A percentile compares a stretch with the other conserved stretches of the same genome.
These are phyloP conservation scores for Nibea albiflora DNA, from an alignment of 2,113 vertebrate species.

Conservation along the genomic window DNA sequence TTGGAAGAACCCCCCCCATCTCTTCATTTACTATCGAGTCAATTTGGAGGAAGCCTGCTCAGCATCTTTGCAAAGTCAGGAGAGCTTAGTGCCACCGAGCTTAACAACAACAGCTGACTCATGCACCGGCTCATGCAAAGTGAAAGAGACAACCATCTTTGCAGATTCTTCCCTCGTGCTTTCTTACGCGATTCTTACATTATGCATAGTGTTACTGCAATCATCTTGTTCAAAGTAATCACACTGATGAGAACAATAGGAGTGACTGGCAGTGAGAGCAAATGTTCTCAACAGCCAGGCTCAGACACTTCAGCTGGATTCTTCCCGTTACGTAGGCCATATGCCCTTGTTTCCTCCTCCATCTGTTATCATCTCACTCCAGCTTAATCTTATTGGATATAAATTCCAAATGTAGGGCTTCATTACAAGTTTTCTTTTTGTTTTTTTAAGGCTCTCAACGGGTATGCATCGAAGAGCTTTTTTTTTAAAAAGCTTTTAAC, in stretches of 20 bases:
- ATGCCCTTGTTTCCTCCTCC: conserved; percentile 31
- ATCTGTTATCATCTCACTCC: conserved; percentile 21
- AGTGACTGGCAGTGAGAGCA: conserved; percentile 18
- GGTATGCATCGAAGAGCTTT: background rate
- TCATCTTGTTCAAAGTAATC: conserved; percentile 45
- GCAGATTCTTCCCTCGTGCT: conserved; percentile 11
- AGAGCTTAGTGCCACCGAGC: conserved; percentile 31
- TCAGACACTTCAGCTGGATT: conserved; percentile 7
- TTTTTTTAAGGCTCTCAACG: background rate
- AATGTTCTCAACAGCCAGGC: conserved; percentile 30
- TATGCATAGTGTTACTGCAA: conserved; percentile 27
- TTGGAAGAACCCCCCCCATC: background rate
- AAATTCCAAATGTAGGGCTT: conserved; percentile 15
- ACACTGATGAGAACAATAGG: conserved; percentile 48
- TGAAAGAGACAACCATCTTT: conserved; percentile 33
- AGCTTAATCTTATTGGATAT: conserved; percentile 23
- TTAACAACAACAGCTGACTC: conserved; percentile 61
- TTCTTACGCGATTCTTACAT: conserved; percentile 18
- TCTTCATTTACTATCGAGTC: conserved; percentile 47
- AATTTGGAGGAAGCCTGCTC: conserved; percentile 54
- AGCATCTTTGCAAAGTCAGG: conserved; percentile 55
- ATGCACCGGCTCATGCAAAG: conserved; percentile 40
- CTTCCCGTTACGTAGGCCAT: conserved; percentile 10
- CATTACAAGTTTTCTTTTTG: background rate
- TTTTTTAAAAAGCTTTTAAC: conserved; percentile 15